Percentiles rank a stretch among this genome's conserved stretches.
These are phyloP conservation scores for Hylaeus anthracinus DNA, from an alignment of 1,140 invertebrate genomes.

Conservation along the genomic window DNA sequence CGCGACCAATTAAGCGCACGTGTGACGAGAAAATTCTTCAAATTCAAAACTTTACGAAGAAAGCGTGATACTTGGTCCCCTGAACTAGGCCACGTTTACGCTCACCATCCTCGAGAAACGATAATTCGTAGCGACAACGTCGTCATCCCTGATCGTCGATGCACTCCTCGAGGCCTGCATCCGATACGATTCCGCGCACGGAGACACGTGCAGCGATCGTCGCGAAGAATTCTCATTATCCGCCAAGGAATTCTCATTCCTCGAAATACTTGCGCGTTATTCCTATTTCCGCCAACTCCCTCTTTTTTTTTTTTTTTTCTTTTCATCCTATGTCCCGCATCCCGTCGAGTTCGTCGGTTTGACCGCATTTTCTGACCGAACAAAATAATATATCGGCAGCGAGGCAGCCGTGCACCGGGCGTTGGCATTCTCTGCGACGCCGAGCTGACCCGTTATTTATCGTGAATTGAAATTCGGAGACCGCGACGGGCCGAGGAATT, in stretches of 20 bases:
- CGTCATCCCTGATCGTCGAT: neutral
- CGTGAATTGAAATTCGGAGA: conserved; percentile 71
- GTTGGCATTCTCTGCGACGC: conserved; percentile 33
- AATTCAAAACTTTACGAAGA: too few relatives aligned
- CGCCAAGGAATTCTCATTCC: conserved; percentile 55
- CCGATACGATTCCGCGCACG: conserved; percentile 16
- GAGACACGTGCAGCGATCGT: conserved; percentile 18
- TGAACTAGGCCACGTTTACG: too few relatives aligned
- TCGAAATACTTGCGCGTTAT: conserved; percentile 28
- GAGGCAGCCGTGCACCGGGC: neutral
- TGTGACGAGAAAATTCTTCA: too few relatives aligned
- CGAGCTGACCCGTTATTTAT: conserved; percentile 57
- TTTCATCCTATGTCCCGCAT: neutral
- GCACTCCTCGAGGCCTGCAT: neutral
- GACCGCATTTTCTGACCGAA: conserved; percentile 48
- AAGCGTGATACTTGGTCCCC: too few relatives aligned
- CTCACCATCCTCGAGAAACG: neutral
- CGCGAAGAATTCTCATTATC: conserved; percentile 62
- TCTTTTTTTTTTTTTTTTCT: neutral
- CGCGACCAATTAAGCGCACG: too few relatives aligned
- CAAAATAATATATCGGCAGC: conserved; percentile 58
- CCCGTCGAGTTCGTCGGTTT: conserved; percentile 27
- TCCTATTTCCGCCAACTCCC: conserved; percentile 36
- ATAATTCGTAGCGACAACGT: too few relatives aligned
- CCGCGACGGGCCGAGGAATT: conserved; percentile 66